Percentiles rank a stretch among this genome's conserved stretches.
phyloP scores from a whole-genome alignment of 37 sponge, comb jelly and placozoan species.

The Hormiphora californensis region DNA sequence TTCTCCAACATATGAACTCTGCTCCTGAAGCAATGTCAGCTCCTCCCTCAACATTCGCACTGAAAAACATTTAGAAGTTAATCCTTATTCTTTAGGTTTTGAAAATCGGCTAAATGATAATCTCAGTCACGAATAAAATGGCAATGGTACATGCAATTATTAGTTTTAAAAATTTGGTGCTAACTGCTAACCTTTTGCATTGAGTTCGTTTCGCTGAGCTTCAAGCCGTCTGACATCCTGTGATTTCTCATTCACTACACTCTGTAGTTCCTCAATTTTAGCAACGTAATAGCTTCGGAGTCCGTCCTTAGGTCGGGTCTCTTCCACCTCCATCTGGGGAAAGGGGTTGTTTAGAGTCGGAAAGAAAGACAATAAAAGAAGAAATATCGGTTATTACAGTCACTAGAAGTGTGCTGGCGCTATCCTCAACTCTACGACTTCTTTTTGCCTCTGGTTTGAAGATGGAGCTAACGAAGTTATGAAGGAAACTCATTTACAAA shows the following conservation, averaged over 20 bases:
- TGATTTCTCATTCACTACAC: slow-evolving; percentile 71
- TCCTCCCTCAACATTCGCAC: slow-evolving; percentile 90
- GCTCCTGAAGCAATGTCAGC: slow-evolving; percentile 88
- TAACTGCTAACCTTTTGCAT: slow-evolving; percentile 90
- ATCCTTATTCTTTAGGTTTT: background rate
- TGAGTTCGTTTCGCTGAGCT: slow-evolving; percentile 97
- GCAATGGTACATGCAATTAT: too few relatives aligned
- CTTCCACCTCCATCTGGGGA: slow-evolving; percentile 58
- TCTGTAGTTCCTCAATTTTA: slow-evolving; percentile 90
- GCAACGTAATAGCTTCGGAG: slow-evolving; percentile 87
- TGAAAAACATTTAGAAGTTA: slow-evolving; percentile 29
- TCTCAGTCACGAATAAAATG: too few relatives aligned
- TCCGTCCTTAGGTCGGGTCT: slow-evolving; percentile 58
- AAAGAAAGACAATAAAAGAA: too few relatives aligned
- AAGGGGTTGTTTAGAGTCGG: background rate
- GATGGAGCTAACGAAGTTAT: too few relatives aligned
- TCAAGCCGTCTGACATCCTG: slow-evolving; percentile 91
- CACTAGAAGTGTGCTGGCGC: too few relatives aligned
- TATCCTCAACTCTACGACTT: too few relatives aligned
- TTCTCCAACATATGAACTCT: slow-evolving; percentile 94
- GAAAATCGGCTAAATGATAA: background rate
- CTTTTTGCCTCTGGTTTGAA: too few relatives aligned
- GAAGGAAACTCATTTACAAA: too few relatives aligned
- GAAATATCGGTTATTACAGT: too few relatives aligned
- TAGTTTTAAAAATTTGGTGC: too few relatives aligned